A percentile compares a stretch with the other conserved stretches of the same genome.
Evolutionary conservation across 2,888 invertebrate species (phyloP).

Genomic region (Latrodectus hesperus): DNA sequence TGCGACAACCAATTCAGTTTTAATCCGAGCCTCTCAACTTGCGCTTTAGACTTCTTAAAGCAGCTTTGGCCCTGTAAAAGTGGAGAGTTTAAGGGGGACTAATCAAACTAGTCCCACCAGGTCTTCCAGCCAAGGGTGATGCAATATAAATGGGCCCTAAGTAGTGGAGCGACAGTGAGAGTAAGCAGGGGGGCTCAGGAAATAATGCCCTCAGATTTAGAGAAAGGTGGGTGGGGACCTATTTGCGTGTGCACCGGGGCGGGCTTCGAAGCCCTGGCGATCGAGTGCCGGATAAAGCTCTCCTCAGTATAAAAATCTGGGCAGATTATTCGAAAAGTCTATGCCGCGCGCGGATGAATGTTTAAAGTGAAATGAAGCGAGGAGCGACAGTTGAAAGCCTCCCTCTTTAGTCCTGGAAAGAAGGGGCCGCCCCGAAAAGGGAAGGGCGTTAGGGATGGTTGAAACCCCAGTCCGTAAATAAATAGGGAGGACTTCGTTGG

Average conservation of each 20-base stretch:
- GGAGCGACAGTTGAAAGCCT: slow-evolving; percentile 3
- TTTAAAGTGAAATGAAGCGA: slow-evolving; percentile 1
- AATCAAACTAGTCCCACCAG: too few species aligned
- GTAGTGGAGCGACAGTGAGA: not conserved
- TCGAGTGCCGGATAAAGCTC: not conserved
- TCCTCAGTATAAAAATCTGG: slow-evolving; percentile 1
- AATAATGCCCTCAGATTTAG: slow-evolving; percentile 4
- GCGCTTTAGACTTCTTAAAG: too few species aligned
- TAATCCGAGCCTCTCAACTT: too few species aligned
- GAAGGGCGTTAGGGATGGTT: not conserved
- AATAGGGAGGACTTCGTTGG: too few species aligned
- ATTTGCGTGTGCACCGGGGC: not conserved
- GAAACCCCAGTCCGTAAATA: too few species aligned
- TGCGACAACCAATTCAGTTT: too few species aligned
- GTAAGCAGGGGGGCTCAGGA: not conserved
- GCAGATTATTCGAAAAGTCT: slow-evolving; percentile 3
- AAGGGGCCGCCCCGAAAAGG: not conserved
- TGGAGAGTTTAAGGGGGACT: too few species aligned
- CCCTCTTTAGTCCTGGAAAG: not conserved
- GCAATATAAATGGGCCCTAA: not conserved
- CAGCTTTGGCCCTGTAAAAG: too few species aligned
- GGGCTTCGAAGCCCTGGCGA: not conserved
- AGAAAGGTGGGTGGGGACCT: not conserved
- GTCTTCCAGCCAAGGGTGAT: not conserved
- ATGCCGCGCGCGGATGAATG: not conserved